Evolutionary conservation across 1,140 invertebrate genomes (phyloP).

Genomic region (Maconellicoccus hirsutus): DNA sequence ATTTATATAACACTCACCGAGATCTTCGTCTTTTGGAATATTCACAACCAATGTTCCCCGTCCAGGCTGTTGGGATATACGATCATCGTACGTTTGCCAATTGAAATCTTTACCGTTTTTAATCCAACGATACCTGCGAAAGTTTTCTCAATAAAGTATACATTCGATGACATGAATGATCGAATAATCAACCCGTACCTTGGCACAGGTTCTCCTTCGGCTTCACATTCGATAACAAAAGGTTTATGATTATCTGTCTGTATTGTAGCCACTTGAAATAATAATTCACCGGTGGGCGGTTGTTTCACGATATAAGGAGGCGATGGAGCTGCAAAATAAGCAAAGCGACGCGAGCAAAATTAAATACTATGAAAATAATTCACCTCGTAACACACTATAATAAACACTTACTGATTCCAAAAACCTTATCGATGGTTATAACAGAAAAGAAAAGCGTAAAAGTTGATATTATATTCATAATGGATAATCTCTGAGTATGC

Average conservation of each 20-base stretch:
- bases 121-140: constrained; percentile 79
- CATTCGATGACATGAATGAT: not conserved
- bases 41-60: constrained; percentile 83
- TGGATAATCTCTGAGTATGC: not conserved
- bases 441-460: not conserved
- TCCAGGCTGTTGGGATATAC: constrained; percentile 84
- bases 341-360: too few species aligned
- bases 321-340: constrained; percentile 55
- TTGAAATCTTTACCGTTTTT: constrained; percentile 90
- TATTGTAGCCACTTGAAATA: constrained; percentile 74
- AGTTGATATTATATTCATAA: not conserved
- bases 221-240: constrained; percentile 89
- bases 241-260: constrained; percentile 81
- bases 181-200: constrained; percentile 43
- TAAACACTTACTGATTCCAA: not conserved
- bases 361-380: too few species aligned
- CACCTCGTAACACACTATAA: too few species aligned
- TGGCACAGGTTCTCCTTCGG: constrained; percentile 78
- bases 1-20: constrained; percentile 40
- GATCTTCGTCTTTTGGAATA: constrained; percentile 76
- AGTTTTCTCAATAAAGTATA: too few species aligned
- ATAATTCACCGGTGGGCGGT: constrained; percentile 73
- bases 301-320: constrained; percentile 82
- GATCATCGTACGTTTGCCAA: constrained; percentile 80
- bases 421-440: not conserved